A percentile compares a stretch with the other conserved stretches of the same genome.
phyloP scores from a whole-genome alignment of 1,140 invertebrate genomes.

The Linepithema humile region DNA sequence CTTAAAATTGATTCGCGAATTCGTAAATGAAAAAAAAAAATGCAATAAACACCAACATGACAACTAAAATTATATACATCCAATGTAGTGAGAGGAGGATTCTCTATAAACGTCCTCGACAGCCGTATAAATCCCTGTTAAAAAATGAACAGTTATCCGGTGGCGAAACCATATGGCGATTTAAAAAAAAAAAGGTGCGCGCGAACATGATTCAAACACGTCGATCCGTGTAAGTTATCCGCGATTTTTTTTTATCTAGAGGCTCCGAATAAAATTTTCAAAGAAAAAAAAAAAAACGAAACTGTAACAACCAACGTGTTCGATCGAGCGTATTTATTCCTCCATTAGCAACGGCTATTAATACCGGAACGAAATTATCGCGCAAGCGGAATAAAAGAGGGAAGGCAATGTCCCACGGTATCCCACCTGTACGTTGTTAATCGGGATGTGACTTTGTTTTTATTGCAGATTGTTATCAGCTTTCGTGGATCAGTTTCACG shows the following conservation, averaged over 20 bases:
- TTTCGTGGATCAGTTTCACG: background rate
- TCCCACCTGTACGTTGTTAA: background rate
- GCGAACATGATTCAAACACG: background rate
- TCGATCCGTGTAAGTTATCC: background rate
- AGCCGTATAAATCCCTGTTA: background rate
- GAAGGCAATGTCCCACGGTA: background rate
- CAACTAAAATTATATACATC: background rate
- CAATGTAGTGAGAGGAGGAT: background rate
- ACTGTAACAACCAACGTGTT: background rate
- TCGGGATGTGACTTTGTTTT: background rate
- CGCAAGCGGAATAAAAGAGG: background rate
- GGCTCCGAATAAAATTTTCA: background rate
- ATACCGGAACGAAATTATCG: background rate
- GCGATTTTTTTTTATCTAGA: background rate
- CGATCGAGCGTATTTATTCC: constrained; percentile 30
- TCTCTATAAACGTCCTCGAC: background rate
- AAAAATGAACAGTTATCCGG: constrained; percentile 20
- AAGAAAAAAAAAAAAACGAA: background rate
- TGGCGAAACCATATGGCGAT: background rate
- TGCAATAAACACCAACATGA: background rate
- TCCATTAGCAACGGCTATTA: constrained; percentile 3
- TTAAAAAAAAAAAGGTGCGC: background rate
- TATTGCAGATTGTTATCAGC: background rate
- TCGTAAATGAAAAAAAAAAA: too few relatives aligned
- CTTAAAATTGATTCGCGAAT: background rate